A percentile compares a stretch with the other conserved stretches of the same genome.
Conservation (phyloP, 2,113 vertebrate species). For the Dasyornis broadbenti region DNA sequence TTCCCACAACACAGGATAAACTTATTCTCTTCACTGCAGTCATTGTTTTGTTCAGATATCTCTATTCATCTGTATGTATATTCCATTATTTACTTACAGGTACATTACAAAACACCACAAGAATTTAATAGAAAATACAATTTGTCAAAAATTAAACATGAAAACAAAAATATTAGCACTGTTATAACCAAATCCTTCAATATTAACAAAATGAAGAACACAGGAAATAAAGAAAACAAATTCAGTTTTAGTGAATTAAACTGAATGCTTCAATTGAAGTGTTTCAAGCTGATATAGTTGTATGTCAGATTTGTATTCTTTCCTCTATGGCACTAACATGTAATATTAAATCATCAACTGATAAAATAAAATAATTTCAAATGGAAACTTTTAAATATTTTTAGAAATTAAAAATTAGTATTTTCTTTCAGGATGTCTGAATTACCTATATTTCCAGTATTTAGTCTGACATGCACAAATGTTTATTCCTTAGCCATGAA, state of each 20-base stretch:
- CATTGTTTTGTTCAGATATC: neutral
- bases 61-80: neutral
- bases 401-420: neutral
- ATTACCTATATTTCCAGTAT: neutral
- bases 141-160: neutral
- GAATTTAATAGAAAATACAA: neutral
- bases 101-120: neutral
- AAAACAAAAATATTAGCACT: neutral
- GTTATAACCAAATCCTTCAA: neutral
- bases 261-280: neutral
- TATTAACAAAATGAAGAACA: neutral
- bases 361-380: neutral
- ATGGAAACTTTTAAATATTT: neutral
- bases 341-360: neutral
- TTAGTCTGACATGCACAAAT: neutral
- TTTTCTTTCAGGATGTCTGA: neutral
- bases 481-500: neutral
- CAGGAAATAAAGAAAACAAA: neutral
- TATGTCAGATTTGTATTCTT: neutral
- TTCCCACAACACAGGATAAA: neutral
- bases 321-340: neutral
- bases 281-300: neutral
- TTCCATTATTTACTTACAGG: neutral
- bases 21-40: neutral
- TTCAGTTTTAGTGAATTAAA: neutral